These are phyloP conservation scores for Trachelipus rathkii DNA, from an alignment of 1,140 invertebrate species.

Conservation along the genomic window DNA sequence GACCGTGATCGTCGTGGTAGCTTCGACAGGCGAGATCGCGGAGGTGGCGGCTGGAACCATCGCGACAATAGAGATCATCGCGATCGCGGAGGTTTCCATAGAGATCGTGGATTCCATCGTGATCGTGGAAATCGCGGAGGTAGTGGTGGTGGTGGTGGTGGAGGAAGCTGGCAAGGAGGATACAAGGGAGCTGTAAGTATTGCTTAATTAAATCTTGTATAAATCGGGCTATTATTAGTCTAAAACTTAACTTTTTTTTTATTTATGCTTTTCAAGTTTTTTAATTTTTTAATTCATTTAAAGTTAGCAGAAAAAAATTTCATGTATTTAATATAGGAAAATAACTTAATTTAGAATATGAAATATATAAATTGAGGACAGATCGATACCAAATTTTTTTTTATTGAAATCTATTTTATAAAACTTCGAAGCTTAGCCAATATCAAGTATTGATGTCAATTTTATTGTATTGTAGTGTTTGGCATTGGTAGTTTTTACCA, in stretches of 20 bases:
- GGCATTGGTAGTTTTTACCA: not conserved
- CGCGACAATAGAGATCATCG: conserved; percentile 34
- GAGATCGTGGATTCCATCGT: conserved; percentile 33
- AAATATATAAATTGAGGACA: no score
- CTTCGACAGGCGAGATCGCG: conserved; percentile 31
- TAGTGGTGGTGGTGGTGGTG: not conserved
- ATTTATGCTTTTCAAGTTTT: not conserved
- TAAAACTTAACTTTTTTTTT: no score
- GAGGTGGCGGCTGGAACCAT: conserved; percentile 30
- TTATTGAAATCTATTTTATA: no score
- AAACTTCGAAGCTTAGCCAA: no score
- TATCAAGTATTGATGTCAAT: no score
- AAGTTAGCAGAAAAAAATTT: no score
- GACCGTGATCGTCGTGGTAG: conserved; percentile 32
- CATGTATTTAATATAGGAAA: no score
- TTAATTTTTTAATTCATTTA: no score
- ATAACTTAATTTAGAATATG: no score
- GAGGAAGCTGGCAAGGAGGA: conserved; percentile 8
- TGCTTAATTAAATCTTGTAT: no score
- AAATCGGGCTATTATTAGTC: no score
- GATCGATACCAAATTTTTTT: no score
- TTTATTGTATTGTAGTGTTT: not conserved
- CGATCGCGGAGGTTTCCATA: conserved; percentile 26
- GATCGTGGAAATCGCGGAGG: conserved; percentile 31
- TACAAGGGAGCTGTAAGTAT: conserved; percentile 10